Evolutionary conservation across 1,140 invertebrate species (phyloP), one percentile per base, ranked within the genome.

Genomic region (Drosophila mauritiana): DNA sequence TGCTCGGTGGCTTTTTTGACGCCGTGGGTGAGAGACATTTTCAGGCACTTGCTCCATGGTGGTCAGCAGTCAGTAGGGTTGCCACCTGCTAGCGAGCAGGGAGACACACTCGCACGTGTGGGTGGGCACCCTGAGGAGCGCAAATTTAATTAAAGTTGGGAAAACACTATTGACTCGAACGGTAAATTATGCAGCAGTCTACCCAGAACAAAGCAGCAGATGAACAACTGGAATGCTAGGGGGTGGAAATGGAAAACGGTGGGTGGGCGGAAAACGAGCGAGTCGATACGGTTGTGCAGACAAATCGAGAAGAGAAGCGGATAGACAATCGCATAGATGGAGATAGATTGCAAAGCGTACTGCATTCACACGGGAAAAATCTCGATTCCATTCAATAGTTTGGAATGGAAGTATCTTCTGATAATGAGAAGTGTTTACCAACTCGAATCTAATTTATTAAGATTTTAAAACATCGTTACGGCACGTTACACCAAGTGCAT

Each of bases 61-160:
- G 40, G 57, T 15, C 43, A 69, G 15, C 43, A 70, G 65, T 57
- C 68, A 70, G 57, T 49, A 49, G 63, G 78, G 58, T 49, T 62
- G 37, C 27, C 27, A 54, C 25, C 52, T 40, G 40, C 49, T 40
- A 25, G 15, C 40, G 36, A 37, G 52, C 42, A 56, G 13, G 13
- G 39, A 58, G 15, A 36, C 46, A 42, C 40, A 46, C 52, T 34
- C 52, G 67, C 34, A 54, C 51, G 37, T 53, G 56, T 36, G 42
- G 42, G 48, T 46, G 49, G 69, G 74, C 46, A 77, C 49, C 77
- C 61, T 67, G 55, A 73, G 83, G 51, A 86, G 83, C 83, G 79
- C 82, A 86, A 86, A 86, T 86, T 86, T 86, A 86, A 86, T 86
- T 86, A 86, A 86, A 86, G 83, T 86, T 88, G 75, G 79, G 70